These are phyloP conservation scores for Oryzias dopingdopingensis DNA, from an alignment of 2,797 vertebrate genomes.

Conservation along the genomic window DNA sequence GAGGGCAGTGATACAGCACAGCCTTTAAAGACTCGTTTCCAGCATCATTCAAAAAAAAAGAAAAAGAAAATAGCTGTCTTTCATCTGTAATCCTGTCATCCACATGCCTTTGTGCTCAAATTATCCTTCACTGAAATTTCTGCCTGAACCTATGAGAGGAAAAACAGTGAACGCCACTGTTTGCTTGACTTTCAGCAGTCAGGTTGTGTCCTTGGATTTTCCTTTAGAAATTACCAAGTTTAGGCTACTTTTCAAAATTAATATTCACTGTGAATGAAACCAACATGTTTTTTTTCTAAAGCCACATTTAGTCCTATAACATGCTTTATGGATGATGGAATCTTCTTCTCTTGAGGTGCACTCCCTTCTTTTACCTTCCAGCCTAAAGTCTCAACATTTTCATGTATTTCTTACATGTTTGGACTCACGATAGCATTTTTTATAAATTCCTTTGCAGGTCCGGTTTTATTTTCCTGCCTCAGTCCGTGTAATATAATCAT, in stretches of 20 bases:
- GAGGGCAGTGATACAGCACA: slow-evolving; percentile 1
- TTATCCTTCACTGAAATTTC: slow-evolving; percentile 1
- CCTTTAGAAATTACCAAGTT: background rate
- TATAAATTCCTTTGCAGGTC: too few relatives aligned
- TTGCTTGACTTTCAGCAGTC: slow-evolving; percentile 1
- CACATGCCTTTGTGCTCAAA: slow-evolving; percentile 1
- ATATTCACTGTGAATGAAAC: background rate
- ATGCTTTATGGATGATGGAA: background rate
- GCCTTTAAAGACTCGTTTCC: slow-evolving; percentile 2
- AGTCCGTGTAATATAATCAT: too few relatives aligned
- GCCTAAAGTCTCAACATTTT: too few relatives aligned
- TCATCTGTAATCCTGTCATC: slow-evolving; percentile 5
- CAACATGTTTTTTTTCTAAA: background rate
- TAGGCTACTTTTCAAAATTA: background rate
- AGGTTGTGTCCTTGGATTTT: background rate
- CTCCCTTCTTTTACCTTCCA: slow-evolving; percentile 1
- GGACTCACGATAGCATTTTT: too few relatives aligned
- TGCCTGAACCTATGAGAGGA: background rate
- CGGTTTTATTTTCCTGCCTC: too few relatives aligned
- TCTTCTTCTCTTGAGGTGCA: slow-evolving; percentile 7
- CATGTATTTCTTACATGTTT: too few relatives aligned
- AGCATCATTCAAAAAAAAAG: background rate
- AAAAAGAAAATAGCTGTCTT: background rate
- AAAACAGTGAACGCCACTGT: background rate
- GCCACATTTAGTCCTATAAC: slow-evolving; percentile 7